phyloP scores from a whole-genome alignment of 2,113 vertebrate genomes.

The Pygoscelis antarcticus region DNA sequence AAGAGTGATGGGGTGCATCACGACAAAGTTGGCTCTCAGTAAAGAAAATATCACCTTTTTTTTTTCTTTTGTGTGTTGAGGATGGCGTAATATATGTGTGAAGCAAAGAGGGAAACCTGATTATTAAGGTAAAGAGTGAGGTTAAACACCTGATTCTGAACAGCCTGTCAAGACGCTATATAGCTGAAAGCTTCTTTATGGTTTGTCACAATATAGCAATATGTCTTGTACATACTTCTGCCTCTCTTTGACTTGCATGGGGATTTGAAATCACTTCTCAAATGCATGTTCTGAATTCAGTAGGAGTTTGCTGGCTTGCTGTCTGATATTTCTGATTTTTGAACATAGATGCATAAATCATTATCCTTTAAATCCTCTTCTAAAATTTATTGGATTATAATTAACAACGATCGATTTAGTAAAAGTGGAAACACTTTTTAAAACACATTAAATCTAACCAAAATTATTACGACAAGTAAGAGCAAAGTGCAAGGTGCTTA shows the following conservation, averaged over 20 bases:
- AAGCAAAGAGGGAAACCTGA: background rate
- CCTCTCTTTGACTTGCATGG: background rate
- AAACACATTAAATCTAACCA: constrained; percentile 36
- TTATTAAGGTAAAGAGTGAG: constrained; percentile 19
- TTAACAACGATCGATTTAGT: constrained; percentile 32
- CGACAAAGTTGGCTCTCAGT: background rate
- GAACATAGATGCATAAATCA: background rate
- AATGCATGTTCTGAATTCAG: constrained; percentile 11
- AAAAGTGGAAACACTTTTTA: background rate
- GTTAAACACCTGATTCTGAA: constrained; percentile 37
- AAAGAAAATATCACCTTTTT: background rate
- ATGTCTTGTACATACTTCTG: background rate
- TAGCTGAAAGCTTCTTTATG: constrained; percentile 23
- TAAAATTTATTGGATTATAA: constrained; percentile 48
- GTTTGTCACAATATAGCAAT: constrained; percentile 35
- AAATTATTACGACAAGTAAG: constrained; percentile 26
- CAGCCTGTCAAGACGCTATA: background rate
- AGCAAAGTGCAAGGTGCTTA: constrained; percentile 43
- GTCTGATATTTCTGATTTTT: constrained; percentile 32
- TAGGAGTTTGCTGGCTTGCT: background rate
- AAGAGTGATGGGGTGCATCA: background rate
- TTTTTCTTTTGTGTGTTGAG: background rate
- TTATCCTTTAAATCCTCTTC: background rate
- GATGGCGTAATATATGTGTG: background rate
- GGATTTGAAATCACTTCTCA: constrained; percentile 23